Base-by-base conservation (phyloP, 2,888 invertebrate species). In the Boloria selene region DNA sequence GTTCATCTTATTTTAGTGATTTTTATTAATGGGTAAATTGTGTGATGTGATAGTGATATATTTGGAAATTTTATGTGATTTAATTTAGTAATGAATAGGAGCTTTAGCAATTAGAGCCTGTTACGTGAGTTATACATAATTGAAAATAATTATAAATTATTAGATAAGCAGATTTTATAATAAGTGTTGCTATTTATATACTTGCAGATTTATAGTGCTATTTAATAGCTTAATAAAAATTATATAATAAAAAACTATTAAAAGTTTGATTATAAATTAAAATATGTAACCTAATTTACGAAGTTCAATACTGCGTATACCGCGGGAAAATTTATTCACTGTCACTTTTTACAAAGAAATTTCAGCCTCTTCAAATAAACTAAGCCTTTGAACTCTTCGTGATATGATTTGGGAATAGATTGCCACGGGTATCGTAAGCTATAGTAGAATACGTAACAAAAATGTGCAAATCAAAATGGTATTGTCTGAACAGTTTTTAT, bases 401-500 rank as follows among this genome's bases (percentile, higher is more conserved):
- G 61, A 64, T 64, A 50, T 60, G 67, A 64, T 67, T 61, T 60
- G 67, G 63, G 60, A 67, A 67, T 67, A 60, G 49, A 38, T 38
- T 44, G 44, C 47, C 63, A 55, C 18, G 59, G 55, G 67, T 55
- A 38, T 55, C 14, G 31, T 16, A 18, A 60, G 55, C 51, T 60
- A 59, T 26, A 22, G 17, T 16, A 44, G 64, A 64, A 64, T 64
- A 64, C 49, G 56, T 22, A 60, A 59, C 54, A 66, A 53, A 44
- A 47, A 52, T 61, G 42, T 56, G 59, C 42, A 16, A 54, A 13
- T 42, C 7, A 17, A 31, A 10, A 31, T 18, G 17, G 38, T 54
- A 17, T 18, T 50, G 13, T 13, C 17, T 17, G 17, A 47, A 44
- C 45, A 50, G 55, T 60, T 55, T 60, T 67, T 51, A 60, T 26